phyloP scores from a whole-genome alignment of 2,797 vertebrate genomes.

The Coendou prehensilis region DNA sequence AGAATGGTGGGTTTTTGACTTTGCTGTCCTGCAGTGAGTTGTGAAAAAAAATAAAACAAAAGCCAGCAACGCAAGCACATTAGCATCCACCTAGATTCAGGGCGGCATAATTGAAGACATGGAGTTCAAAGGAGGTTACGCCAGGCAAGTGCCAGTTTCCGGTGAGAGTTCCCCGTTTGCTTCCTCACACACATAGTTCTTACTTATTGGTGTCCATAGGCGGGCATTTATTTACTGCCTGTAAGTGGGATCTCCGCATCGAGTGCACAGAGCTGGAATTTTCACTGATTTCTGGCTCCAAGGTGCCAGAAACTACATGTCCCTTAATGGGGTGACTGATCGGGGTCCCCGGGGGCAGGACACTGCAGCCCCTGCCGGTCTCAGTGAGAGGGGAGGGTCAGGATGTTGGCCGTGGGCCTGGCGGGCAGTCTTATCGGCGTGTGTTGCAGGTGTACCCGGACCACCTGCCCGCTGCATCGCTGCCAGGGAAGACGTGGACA shows the following conservation, averaged over 20 bases:
- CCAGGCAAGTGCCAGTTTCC: slow-evolving; percentile 29
- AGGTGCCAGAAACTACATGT: slow-evolving; percentile 76
- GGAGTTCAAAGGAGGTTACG: slow-evolving; percentile 49
- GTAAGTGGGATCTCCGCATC: slow-evolving; percentile 52
- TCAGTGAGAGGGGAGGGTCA: slow-evolving; percentile 71
- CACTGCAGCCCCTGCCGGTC: slow-evolving; percentile 75
- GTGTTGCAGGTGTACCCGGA: background rate
- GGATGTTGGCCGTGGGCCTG: background rate
- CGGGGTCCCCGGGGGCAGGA: background rate
- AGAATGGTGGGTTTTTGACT: slow-evolving; percentile 85
- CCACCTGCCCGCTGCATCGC: background rate
- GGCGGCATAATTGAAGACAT: slow-evolving; percentile 71
- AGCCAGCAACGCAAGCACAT: slow-evolving; percentile 81
- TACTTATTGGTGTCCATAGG: background rate
- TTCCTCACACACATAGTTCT: background rate
- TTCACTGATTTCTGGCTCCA: slow-evolving; percentile 76
- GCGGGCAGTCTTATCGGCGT: too few relatives aligned
- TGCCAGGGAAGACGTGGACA: background rate
- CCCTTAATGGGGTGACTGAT: background rate
- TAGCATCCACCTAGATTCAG: slow-evolving; percentile 75
- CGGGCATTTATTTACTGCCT: background rate
- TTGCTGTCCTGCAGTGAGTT: slow-evolving; percentile 81
- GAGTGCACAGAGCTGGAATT: slow-evolving; percentile 72
- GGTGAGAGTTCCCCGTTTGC: background rate
- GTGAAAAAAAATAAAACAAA: slow-evolving; percentile 78